phyloP scores from a whole-genome alignment of 2,888 invertebrate genomes.

The Cosmia pyralina region DNA sequence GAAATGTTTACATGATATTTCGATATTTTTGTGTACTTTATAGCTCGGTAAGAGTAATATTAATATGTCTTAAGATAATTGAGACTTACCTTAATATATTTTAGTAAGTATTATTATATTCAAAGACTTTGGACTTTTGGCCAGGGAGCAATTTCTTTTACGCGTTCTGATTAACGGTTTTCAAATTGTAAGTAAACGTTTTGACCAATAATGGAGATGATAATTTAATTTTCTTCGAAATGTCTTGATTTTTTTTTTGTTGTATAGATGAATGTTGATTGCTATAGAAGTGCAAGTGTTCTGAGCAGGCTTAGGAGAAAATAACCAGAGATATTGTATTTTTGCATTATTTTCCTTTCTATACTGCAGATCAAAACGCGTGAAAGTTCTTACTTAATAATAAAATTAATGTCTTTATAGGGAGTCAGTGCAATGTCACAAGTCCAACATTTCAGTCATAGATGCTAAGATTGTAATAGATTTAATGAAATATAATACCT shows the following conservation, averaged over 20 bases:
- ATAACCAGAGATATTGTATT: not conserved
- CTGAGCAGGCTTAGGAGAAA: not conserved
- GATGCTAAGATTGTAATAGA: conserved; percentile 60
- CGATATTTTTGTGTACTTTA: conserved; percentile 43
- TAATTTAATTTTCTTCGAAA: not conserved
- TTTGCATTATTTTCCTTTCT: not conserved
- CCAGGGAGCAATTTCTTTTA: conserved; percentile 10
- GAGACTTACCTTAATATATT: conserved; percentile 41
- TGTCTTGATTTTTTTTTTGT: not conserved
- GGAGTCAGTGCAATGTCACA: conserved; percentile 60
- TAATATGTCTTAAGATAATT: conserved; percentile 31
- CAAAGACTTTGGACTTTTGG: conserved; percentile 25
- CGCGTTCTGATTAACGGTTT: not conserved
- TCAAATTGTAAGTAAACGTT: not conserved
- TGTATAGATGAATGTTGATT: not conserved
- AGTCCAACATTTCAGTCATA: conserved; percentile 68
- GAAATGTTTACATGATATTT: conserved; percentile 43
- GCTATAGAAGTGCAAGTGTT: not conserved
- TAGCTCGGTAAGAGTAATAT: conserved; percentile 40
- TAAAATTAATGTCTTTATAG: conserved; percentile 13
- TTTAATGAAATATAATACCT: conserved; percentile 58
- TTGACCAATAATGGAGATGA: not conserved
- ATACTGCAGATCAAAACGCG: not conserved
- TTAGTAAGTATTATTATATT: conserved; percentile 42
- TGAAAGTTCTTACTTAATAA: conserved; percentile 10